Evolutionary conservation across 2,113 vertebrate species (phyloP), one percentile per base, ranked within the genome.

Genomic region (Cyanocitta stelleri): DNA sequence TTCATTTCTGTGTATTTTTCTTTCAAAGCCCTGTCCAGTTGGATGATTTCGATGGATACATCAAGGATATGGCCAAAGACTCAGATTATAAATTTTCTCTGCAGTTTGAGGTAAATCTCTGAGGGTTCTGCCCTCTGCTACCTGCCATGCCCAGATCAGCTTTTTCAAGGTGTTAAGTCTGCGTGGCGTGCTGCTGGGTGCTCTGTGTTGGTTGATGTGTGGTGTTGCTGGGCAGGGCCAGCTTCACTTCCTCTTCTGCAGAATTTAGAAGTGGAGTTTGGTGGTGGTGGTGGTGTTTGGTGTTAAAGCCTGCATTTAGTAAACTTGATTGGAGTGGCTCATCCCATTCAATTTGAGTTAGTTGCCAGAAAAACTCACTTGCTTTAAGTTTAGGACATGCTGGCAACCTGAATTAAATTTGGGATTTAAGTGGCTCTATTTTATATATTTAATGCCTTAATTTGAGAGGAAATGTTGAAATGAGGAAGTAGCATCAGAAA

Each of bases 41-140:
- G 84, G 99, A 99, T 12, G 99, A 99, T 97, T 99, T 99, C 80
- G 99, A 99, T 7, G 95, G 98, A 16, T 99, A 99, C 96, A 98
- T 99, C 92, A 99, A 99, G 96, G 99, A 99, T n/a, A 99, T 99
- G 99, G 98, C 98, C 94, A 99, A 99, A 98, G 99, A 99, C 97
- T 99, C 99, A 0, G 99, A 99, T 78, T 99, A 99, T 81, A 99
- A 99, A 97, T 99, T 99, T 96, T 99, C 99, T 41, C 98, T 99
- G 95, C 99, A 99, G 81, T 99, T 99, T 91, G 99, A 99, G 99
- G 99, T 99, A 95, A 98, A 91, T 95, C 41, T 77, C n/a, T 9
- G 29, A 10, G 46, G 15, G 33, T 18, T 76, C 19, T 32, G 12
- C 29, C 14, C 43, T 66, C 17, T 55, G 26, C 6, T 55, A 17